A percentile compares a stretch with the other conserved stretches of the same genome.
phyloP scores from a whole-genome alignment of 2,888 invertebrate genomes.

The Lasiommata megera region DNA sequence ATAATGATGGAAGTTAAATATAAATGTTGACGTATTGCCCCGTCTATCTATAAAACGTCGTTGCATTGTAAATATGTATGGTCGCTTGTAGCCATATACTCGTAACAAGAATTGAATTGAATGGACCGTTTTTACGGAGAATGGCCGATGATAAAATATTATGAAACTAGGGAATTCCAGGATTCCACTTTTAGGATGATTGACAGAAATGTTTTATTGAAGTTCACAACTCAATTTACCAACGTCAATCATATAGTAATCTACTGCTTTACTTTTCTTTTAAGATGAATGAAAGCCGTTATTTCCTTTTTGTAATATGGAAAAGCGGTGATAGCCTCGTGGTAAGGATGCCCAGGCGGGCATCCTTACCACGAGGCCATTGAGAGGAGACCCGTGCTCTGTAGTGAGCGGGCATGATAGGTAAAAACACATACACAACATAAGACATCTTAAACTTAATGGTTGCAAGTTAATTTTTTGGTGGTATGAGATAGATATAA shows the following conservation, averaged over 20 bases:
- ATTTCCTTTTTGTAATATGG: not conserved
- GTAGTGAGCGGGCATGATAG: not conserved
- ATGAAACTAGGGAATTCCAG: not conserved
- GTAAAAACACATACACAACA: not conserved
- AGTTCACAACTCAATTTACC: not conserved
- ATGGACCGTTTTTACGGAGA: not conserved
- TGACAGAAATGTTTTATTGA: constrained; percentile 2
- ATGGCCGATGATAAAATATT: not conserved
- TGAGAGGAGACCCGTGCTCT: too few relatives aligned
- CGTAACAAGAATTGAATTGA: not conserved
- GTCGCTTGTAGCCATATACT: not conserved
- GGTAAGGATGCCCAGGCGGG: too few relatives aligned
- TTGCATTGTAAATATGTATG: not conserved
- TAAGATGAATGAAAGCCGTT: not conserved
- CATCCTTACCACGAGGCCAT: too few relatives aligned
- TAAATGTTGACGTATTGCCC: not conserved
- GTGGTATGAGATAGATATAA: too few relatives aligned
- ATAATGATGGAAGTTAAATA: not conserved
- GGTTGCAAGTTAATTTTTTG: too few relatives aligned
- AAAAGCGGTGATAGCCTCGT: too few relatives aligned
- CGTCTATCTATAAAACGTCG: not conserved
- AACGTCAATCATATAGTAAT: not conserved
- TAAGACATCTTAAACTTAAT: too few relatives aligned
- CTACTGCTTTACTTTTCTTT: not conserved
- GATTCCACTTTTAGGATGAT: not conserved